phyloP scores from a whole-genome alignment of 2,797 vertebrate genomes.

The Sciurus vulgaris region DNA sequence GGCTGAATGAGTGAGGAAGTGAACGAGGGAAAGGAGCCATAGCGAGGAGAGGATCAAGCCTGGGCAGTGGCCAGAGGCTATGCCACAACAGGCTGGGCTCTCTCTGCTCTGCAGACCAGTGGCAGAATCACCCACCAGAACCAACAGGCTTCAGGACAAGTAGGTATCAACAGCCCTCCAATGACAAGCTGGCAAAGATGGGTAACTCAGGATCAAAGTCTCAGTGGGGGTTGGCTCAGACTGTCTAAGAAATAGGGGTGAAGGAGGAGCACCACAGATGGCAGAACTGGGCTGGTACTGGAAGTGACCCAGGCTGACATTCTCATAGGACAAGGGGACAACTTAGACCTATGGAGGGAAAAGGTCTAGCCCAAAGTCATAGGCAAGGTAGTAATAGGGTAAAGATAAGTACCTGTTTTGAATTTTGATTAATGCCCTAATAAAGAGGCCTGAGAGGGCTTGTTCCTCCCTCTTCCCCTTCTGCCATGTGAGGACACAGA shows the following conservation, averaged over 20 bases:
- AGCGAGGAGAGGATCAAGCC: neutral
- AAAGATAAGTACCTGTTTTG: neutral
- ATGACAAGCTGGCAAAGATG: neutral
- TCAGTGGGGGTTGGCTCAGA: neutral
- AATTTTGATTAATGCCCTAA: neutral
- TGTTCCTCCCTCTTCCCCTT: neutral
- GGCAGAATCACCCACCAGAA: neutral
- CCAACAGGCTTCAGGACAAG: neutral
- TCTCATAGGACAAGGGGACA: neutral
- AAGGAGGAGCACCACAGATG: neutral
- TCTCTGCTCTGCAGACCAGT: neutral
- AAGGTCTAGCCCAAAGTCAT: neutral
- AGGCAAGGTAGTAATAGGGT: neutral
- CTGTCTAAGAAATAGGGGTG: neutral
- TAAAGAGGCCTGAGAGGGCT: neutral
- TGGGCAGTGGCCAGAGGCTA: conserved; percentile 48
- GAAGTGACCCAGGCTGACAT: neutral
- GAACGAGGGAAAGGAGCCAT: neutral
- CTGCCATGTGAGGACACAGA: neutral
- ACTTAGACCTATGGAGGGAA: neutral
- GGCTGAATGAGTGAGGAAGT: neutral
- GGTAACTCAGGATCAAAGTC: conserved; percentile 42
- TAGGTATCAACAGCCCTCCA: neutral
- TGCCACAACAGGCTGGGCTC: neutral
- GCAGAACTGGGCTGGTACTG: neutral